phyloP scores from a whole-genome alignment of 2,797 vertebrate species.

The Acanthurus lineatus region DNA sequence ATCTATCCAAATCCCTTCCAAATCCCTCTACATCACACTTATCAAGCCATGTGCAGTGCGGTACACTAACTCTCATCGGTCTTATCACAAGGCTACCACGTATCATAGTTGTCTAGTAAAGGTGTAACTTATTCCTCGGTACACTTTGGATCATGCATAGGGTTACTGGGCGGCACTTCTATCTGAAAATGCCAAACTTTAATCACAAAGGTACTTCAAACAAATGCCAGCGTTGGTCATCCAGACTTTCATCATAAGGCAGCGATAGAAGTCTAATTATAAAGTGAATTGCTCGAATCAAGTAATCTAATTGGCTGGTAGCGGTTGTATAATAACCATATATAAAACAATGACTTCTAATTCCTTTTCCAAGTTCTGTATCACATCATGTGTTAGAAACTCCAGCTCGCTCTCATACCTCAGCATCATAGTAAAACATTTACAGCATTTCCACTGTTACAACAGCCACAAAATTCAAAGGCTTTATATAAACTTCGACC shows the following conservation, averaged over 20 bases:
- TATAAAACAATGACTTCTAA: too few species aligned
- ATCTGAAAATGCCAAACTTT: constrained; percentile 55
- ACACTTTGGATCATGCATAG: constrained; percentile 53
- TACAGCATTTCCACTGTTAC: too few species aligned
- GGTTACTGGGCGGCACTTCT: constrained; percentile 18
- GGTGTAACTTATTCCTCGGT: constrained; percentile 69
- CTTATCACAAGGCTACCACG: constrained; percentile 72
- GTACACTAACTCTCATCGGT: constrained; percentile 70
- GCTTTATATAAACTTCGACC: too few species aligned
- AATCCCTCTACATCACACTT: constrained; percentile 87
- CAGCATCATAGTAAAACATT: too few species aligned
- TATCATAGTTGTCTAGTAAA: constrained; percentile 68
- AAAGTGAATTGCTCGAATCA: too few species aligned
- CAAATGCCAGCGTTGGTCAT: constrained; percentile 41
- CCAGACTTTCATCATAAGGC: constrained; percentile 4
- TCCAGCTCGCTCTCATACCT: too few species aligned
- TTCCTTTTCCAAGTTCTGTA: too few species aligned
- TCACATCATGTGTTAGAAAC: too few species aligned
- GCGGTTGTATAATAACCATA: too few species aligned
- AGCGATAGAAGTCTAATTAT: neutral
- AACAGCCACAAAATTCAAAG: too few species aligned
- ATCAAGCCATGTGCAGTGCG: constrained; percentile 76
- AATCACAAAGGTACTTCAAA: constrained; percentile 45
- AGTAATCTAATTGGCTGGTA: too few species aligned
- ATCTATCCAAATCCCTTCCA: constrained; percentile 86